Percentiles rank a stretch among this genome's conserved stretches.
Conservation (phyloP, 2,797 vertebrate genomes). For the Ambastaia sidthimunki region DNA sequence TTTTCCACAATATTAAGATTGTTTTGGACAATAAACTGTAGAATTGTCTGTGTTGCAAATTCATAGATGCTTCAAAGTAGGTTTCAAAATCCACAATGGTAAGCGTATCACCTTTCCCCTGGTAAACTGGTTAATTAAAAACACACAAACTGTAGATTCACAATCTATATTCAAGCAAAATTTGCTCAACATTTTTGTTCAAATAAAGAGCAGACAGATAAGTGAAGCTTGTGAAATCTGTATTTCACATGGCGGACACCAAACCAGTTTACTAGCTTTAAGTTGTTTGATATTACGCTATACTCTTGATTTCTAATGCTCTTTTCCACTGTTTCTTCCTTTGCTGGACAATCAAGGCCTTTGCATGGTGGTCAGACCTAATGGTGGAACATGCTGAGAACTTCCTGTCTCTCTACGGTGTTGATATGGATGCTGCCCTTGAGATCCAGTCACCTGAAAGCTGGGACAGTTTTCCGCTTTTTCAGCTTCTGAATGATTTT, state of each 20-base stretch:
- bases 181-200: background rate
- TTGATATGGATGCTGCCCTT: constrained; percentile 97
- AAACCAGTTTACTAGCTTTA: constrained; percentile 47
- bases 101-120: background rate
- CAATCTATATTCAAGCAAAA: background rate
- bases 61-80: constrained; percentile 14
- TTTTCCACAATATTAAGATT: constrained; percentile 12
- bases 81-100: constrained; percentile 1
- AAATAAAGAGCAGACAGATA: constrained; percentile 3
- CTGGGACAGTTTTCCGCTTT: constrained; percentile 99
- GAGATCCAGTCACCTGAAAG: constrained; percentile 98
- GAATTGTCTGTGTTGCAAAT: constrained; percentile 54
- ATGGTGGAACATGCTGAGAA: constrained; percentile 99
- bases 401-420: constrained; percentile 95
- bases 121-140: constrained; percentile 51
- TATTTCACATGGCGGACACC: constrained; percentile 12
- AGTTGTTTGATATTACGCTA: background rate
- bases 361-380: constrained; percentile 99
- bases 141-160: background rate
- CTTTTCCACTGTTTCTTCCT: constrained; percentile 9
- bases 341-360: constrained; percentile 83
- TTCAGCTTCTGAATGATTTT: constrained; percentile 99
- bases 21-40: background rate
- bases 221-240: constrained; percentile 12
- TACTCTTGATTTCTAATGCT: constrained; percentile 64